Evolutionary conservation across 1,140 invertebrate species (phyloP).

Genomic region (Scaptomyza montana): DNA sequence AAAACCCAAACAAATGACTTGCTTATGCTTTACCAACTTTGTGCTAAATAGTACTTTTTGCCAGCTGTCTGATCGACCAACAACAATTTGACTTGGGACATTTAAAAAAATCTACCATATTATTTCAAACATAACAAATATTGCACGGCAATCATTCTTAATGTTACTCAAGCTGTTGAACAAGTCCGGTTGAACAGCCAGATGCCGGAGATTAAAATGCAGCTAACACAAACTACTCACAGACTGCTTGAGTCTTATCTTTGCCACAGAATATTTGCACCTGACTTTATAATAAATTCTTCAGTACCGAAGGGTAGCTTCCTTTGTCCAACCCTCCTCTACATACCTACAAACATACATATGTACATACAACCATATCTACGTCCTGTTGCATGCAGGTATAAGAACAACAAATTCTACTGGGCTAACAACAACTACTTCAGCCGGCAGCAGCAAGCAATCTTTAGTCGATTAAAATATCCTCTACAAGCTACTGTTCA

Average conservation of each 20-base stretch:
- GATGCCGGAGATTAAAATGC: neutral
- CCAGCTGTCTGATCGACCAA: too few species aligned
- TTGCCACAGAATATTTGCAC: slow-evolving; percentile 1
- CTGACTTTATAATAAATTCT: slow-evolving; percentile 3
- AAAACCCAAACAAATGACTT: neutral
- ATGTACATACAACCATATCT: too few species aligned
- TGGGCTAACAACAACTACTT: neutral
- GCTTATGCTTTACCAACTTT: too few species aligned
- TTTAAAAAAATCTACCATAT: too few species aligned
- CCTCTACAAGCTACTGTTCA: slow-evolving; percentile 1
- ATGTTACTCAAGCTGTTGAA: slow-evolving; percentile 1
- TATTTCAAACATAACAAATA: too few species aligned
- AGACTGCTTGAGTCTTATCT: slow-evolving; percentile 1
- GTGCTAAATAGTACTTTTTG: too few species aligned
- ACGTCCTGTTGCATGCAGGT: too few species aligned
- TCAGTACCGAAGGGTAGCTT: slow-evolving; percentile 1
- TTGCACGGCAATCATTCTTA: too few species aligned
- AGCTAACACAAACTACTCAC: neutral
- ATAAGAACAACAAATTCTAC: too few species aligned
- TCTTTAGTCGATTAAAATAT: neutral
- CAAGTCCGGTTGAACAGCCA: neutral
- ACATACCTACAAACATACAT: neutral
- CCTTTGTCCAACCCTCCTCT: neutral
- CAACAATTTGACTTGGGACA: too few species aligned
- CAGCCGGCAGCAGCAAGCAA: neutral